phyloP scores from a whole-genome alignment of 2,113 vertebrate species.

The Aegithalos caudatus region DNA sequence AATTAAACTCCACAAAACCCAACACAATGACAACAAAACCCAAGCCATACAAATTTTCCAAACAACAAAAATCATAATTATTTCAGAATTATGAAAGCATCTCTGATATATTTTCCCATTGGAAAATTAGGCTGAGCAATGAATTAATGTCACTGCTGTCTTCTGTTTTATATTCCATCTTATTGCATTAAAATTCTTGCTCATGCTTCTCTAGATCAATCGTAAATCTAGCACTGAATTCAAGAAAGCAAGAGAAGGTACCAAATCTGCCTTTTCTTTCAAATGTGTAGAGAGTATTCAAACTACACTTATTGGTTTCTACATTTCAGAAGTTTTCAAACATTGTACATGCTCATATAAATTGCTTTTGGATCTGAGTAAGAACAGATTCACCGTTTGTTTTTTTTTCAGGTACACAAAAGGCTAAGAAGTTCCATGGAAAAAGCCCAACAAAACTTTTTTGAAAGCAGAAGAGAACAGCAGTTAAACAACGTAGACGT shows the following conservation, averaged over 20 bases:
- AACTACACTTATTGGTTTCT: not conserved
- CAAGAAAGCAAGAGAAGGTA: not conserved
- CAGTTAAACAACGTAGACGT: not conserved
- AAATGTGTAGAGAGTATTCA: not conserved
- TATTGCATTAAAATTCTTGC: not conserved
- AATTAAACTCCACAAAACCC: not conserved
- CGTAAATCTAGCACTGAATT: not conserved
- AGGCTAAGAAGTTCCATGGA: not conserved
- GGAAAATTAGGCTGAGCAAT: not conserved
- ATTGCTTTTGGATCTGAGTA: not conserved
- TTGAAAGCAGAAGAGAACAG: not conserved
- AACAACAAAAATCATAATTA: not conserved
- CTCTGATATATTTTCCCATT: not conserved
- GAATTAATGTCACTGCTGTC: not conserved
- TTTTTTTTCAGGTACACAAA: not conserved
- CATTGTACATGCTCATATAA: not conserved
- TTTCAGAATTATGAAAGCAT: not conserved
- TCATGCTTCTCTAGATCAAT: not conserved
- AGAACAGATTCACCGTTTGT: not conserved
- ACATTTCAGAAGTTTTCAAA: not conserved
- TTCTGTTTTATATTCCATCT: not conserved
- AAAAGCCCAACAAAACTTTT: not conserved
- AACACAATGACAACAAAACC: not conserved
- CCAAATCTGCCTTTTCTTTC: not conserved
- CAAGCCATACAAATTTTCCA: not conserved